Evolutionary conservation across 2,888 invertebrate species (phyloP).

Genomic region (Rhimphoctona megacephalus): DNA sequence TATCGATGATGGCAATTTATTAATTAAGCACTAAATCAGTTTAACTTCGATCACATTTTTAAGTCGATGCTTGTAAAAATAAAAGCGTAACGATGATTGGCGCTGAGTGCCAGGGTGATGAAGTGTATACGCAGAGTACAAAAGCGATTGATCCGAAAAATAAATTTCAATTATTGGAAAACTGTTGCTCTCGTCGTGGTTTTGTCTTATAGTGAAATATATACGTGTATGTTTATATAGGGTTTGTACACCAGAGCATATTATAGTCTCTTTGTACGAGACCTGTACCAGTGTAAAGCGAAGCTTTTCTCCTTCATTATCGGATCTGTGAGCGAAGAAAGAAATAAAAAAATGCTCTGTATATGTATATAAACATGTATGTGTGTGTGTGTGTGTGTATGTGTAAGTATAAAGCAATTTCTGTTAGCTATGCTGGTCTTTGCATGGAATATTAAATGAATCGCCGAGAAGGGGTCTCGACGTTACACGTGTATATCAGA

Average conservation of each 20-base stretch:
- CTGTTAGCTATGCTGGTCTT: conserved; percentile 31
- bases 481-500: conserved; percentile 46
- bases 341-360: conserved; percentile 27
- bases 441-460: conserved; percentile 60
- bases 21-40: background rate
- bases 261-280: conserved; percentile 43
- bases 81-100: conserved; percentile 25
- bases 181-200: conserved; percentile 54
- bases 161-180: conserved; percentile 68
- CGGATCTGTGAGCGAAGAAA: conserved; percentile 46
- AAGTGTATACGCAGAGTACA: conserved; percentile 14
- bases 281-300: conserved; percentile 48
- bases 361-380: background rate
- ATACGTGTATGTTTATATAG: background rate
- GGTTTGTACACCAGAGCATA: conserved; percentile 11
- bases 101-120: background rate
- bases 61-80: conserved; percentile 16
- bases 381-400: background rate
- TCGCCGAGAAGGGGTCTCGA: conserved; percentile 36
- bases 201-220: background rate
- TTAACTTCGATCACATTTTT: background rate
- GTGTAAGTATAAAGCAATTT: conserved; percentile 19
- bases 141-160: conserved; percentile 46
- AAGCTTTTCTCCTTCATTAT: conserved; percentile 64
- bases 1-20: background rate